Conservation (phyloP, 2,113 vertebrate genomes). For the Cardinalis cardinalis region DNA sequence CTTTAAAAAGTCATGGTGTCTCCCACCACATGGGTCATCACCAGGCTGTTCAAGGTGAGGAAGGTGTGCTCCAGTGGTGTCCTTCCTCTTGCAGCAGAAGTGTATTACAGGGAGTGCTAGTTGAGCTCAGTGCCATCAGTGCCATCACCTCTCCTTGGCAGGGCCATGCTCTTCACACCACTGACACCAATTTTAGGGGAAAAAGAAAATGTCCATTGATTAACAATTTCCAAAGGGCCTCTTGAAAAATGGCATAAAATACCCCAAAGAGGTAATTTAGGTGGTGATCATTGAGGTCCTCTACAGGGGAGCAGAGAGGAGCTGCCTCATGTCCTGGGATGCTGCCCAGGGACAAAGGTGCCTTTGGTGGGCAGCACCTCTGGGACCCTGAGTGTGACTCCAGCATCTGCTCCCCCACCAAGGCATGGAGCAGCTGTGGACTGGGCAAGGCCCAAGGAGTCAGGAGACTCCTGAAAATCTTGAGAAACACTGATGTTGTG, state of each 20-base stretch:
- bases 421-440: not conserved
- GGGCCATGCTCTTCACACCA: not conserved
- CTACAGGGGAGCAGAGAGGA: not conserved
- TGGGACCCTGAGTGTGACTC: accelerated
- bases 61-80: not conserved
- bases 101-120: not conserved
- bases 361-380: not conserved
- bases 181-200: not conserved
- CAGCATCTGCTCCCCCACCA: accelerated
- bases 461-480: not conserved
- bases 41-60: not conserved
- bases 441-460: not conserved
- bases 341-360: not conserved
- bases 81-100: not conserved
- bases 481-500: not conserved
- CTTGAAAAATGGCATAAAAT: not conserved
- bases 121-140: not conserved
- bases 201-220: not conserved
- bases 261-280: not conserved
- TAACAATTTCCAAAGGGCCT: not conserved
- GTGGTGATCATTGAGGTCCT: accelerated
- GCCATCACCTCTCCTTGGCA: not conserved
- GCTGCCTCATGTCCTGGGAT: not conserved
- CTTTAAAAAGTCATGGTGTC: not conserved
- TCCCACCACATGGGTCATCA: not conserved